These are phyloP conservation scores for Synanthedon vespiformis DNA, from an alignment of 2,888 invertebrate genomes.

Conservation along the genomic window DNA sequence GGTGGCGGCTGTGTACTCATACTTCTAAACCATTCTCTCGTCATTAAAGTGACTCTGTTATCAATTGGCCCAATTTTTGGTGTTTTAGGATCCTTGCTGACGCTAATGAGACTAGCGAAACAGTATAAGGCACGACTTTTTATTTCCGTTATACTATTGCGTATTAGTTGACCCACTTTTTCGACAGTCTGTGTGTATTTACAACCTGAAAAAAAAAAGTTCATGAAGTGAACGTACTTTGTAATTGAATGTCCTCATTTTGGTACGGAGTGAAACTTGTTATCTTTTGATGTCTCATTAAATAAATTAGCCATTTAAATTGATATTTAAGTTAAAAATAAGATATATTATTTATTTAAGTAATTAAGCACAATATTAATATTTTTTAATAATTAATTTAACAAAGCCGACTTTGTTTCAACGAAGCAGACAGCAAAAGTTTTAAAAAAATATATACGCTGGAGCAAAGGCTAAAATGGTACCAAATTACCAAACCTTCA, in stretches of 20 bases:
- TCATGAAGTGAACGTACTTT: too few relatives aligned
- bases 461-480: too few relatives aligned
- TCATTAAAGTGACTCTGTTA: slow-evolving; percentile 59
- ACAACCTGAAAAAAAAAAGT: slow-evolving; percentile 29
- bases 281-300: not conserved
- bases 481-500: too few relatives aligned
- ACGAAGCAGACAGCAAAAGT: too few relatives aligned
- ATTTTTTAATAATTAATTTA: too few relatives aligned
- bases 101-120: slow-evolving; percentile 70
- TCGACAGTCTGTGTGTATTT: slow-evolving; percentile 65
- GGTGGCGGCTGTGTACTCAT: slow-evolving; percentile 50
- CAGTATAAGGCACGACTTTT: slow-evolving; percentile 77
- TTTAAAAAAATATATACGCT: too few relatives aligned
- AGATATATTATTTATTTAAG: too few relatives aligned
- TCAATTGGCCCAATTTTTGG: slow-evolving; percentile 44
- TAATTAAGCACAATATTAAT: too few relatives aligned
- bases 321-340: too few relatives aligned
- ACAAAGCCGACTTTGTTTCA: too few relatives aligned
- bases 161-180: slow-evolving; percentile 70
- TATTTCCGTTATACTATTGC: slow-evolving; percentile 73
- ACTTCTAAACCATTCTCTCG: slow-evolving; percentile 62
- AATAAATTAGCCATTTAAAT: too few relatives aligned
- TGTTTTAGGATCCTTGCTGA: slow-evolving; percentile 45
- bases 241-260: not conserved
- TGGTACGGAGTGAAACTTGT: not conserved